Evolutionary conservation across 2,797 vertebrate genomes (phyloP), one percentile per base, ranked within the genome.

Genomic region (Danio albolineatus): DNA sequence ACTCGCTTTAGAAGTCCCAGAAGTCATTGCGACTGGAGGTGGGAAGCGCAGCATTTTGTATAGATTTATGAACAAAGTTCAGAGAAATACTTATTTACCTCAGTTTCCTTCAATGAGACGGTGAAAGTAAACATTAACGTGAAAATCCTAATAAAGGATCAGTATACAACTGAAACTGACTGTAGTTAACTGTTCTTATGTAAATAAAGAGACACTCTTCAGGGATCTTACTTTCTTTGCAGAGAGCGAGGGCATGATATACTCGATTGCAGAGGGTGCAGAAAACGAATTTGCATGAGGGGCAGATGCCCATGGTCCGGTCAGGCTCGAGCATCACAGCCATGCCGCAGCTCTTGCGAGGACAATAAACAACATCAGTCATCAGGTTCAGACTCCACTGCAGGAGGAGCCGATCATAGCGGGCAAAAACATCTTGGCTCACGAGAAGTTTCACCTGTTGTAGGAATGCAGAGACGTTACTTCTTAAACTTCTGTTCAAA

Each of bases 281-380:
- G 82, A 99, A 99, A 36, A 97, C 97, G 9, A 97, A 98, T 86
- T 94, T 95, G 88, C 98, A 99, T 43, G 90, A 90, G 0, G 96
- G 93, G 84, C 98, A 99, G 76, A 97, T 96, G 86, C 92, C 98
- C 96, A 99, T 97, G 83, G 94, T 98, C 64, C 93, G 90, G 48
- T 95, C 95, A 0, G 97, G 96, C 85, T 99, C 98, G 83, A 96
- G 94, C 95, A 99, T 96, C 4, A 99, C 98, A 0, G 98, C 94
- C 0, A 95, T 94, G 86, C 93, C 94, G 74, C 98, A 99, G 86
- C 90, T 91, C 0, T 91, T 93, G 2, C 97, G 96, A 4, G 98
- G 98, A 67, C 98, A 99, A 74, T 99, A 97, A 0, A 98, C 96
- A 13, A 99, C 95, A 0, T 99, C 98, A 0, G 96, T 94, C 98